Evolutionary conservation across 2,797 vertebrate genomes (phyloP), one percentile per base, ranked within the genome.

Genomic region (Cephalopachus bancanus): DNA sequence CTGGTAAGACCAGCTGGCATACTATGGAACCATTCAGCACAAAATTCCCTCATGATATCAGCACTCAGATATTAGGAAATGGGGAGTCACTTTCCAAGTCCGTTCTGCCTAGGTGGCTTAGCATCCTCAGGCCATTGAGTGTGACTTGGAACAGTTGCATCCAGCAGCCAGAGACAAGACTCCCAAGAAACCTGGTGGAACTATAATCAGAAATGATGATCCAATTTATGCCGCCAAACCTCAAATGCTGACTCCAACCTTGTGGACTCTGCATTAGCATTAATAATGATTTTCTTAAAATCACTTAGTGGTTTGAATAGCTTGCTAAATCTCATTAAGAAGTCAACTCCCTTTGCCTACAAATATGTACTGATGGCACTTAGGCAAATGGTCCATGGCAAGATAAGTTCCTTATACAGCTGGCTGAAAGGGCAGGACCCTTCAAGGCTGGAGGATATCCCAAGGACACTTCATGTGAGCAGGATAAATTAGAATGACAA

Each of bases 201-300:
- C 88, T 95, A 92, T 97, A 96, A 84, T 95, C 79, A 95, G 96
- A 97, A 97, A 95, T 84, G 51, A 97, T 97, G 95, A 96, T 96
- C 94, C 92, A 94, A 92, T 95, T 98, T 98, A 87, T 95, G 80
- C 57, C 30, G 49, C 60, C 49, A 93, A 97, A 75, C 33, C 12
- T 67, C 80, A 94, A 98, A 84, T 95, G 93, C 84, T 96, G 96
- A 95, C 71, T 97, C 65, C 71, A 96, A 75, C 24, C 85, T 83
- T 88, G 1, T 74, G 44, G 30, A 30, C 12, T 95, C 80, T 59
- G 51, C 17, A 51, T 93, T 89, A 92, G 37, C 83, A 67, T 97
- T 95, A 96, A 74, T 81, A 96, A 86, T 51, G 28, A 97, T 94
- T 85, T 86, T 44, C 49, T 96, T 94, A 86, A 86, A 97, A 94